Percentiles rank a stretch among this genome's conserved stretches.
These are phyloP conservation scores for Odontamblyopus lacepedii DNA, from an alignment of 2,797 vertebrate species.

Conservation along the genomic window DNA sequence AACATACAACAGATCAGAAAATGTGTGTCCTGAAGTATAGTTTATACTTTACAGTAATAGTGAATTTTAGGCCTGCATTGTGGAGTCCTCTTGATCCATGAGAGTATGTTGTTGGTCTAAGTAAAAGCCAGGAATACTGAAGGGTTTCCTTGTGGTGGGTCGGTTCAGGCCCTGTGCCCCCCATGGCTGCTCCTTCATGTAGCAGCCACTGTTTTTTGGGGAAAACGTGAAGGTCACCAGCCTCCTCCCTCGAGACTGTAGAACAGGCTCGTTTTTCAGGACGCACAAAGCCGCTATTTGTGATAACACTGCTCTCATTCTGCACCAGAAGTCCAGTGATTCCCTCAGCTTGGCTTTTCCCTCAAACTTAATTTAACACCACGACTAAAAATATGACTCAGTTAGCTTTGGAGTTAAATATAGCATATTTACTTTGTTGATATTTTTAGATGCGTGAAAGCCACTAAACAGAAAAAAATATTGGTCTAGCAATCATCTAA, in stretches of 20 bases:
- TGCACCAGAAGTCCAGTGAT: constrained; percentile 63
- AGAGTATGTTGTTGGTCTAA: constrained; percentile 51
- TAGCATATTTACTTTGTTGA: constrained; percentile 62
- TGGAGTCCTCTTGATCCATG: constrained; percentile 12
- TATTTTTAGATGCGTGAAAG: constrained; percentile 63
- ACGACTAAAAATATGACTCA: constrained; percentile 70
- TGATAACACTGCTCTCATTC: constrained; percentile 78
- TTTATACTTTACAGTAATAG: constrained; percentile 26
- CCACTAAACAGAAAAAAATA: constrained; percentile 26
- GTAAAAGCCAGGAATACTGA: constrained; percentile 60
- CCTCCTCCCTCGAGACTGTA: constrained; percentile 62
- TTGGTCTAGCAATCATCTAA: constrained; percentile 18
- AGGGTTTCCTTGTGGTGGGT: constrained; percentile 73
- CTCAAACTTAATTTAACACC: constrained; percentile 67
- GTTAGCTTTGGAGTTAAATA: constrained; percentile 63
- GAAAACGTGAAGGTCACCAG: constrained; percentile 65
- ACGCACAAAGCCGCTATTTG: constrained; percentile 77
- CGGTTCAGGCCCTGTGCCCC: constrained; percentile 61
- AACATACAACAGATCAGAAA: too few species aligned
- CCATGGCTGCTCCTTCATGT: constrained; percentile 41
- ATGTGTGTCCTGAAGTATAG: constrained; percentile 21
- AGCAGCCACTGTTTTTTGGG: constrained; percentile 54
- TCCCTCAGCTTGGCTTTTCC: constrained; percentile 53
- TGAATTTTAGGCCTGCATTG: constrained; percentile 32
- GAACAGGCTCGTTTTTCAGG: constrained; percentile 76